These are phyloP conservation scores for Gymnorhina tibicen DNA, from an alignment of 2,113 vertebrate species.

Conservation along the genomic window DNA sequence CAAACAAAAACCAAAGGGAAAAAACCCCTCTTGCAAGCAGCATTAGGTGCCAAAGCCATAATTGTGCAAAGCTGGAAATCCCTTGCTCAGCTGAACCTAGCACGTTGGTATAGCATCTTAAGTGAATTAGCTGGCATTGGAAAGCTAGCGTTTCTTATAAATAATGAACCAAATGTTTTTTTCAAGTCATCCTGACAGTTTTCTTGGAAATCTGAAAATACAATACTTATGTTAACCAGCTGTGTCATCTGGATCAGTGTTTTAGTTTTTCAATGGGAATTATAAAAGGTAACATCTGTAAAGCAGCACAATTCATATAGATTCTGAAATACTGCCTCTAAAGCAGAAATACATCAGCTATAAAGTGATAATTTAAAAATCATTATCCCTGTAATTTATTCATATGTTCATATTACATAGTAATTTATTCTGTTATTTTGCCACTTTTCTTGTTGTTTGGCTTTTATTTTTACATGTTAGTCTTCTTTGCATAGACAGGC, in stretches of 20 bases:
- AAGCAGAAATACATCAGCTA: neutral
- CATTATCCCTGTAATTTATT: neutral
- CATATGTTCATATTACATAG: neutral
- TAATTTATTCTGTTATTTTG: neutral
- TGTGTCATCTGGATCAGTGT: neutral
- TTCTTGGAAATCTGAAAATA: slow-evolving; percentile 49
- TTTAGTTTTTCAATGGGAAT: neutral
- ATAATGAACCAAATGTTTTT: neutral
- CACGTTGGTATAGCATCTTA: slow-evolving; percentile 19
- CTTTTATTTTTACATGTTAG: neutral
- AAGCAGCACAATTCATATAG: neutral
- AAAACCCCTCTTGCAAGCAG: neutral
- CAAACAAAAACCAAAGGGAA: neutral
- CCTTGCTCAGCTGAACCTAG: neutral
- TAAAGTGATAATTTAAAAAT: neutral
- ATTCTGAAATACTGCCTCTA: neutral
- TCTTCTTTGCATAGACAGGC: neutral
- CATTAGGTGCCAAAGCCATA: neutral
- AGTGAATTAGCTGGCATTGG: slow-evolving; percentile 25
- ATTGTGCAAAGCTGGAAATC: slow-evolving; percentile 22
- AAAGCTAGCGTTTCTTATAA: neutral
- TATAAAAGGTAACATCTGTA: neutral
- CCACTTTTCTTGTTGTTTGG: neutral
- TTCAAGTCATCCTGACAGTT: neutral
- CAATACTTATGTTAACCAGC: neutral